Percentiles rank a stretch among this genome's conserved stretches.
These are phyloP conservation scores for Ericerus pela DNA, from an alignment of 1,140 invertebrate genomes.

Conservation along the genomic window DNA sequence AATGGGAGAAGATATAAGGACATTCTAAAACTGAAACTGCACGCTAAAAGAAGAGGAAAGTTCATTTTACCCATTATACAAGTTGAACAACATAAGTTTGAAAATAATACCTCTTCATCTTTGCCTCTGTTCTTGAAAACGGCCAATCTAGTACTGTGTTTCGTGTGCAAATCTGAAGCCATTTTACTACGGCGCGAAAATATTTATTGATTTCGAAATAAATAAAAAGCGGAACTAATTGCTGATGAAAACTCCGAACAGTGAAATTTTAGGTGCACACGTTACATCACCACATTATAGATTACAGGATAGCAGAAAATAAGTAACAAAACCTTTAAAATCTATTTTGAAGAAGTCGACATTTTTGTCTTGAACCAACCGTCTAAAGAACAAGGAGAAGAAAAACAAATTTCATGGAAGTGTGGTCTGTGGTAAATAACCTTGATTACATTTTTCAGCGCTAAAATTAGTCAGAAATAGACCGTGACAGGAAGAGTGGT, in stretches of 20 bases:
- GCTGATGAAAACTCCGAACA: too few species aligned
- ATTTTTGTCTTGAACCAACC: neutral
- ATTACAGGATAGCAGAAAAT: too few species aligned
- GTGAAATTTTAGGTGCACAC: neutral
- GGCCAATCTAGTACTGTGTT: neutral
- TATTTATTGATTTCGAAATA: neutral
- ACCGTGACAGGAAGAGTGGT: too few species aligned
- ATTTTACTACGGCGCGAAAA: neutral
- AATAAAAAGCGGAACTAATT: neutral
- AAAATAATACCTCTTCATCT: slow-evolving; percentile 5
- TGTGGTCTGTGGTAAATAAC: neutral
- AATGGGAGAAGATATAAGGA: too few species aligned
- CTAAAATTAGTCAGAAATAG: too few species aligned
- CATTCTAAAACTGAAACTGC: too few species aligned
- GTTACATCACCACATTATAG: slow-evolving; percentile 1
- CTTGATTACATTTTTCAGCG: slow-evolving; percentile 9
- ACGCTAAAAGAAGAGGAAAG: too few species aligned
- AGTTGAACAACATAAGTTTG: too few species aligned
- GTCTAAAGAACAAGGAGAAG: neutral
- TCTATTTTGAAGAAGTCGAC: neutral
- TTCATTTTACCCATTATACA: too few species aligned
- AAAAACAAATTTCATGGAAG: too few species aligned
- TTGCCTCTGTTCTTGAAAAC: slow-evolving; percentile 3
- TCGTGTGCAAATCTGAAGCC: slow-evolving; percentile 9
- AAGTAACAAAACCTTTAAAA: neutral